phyloP scores from a whole-genome alignment of 2,797 vertebrate genomes.

The Halcyon chelicuti region DNA sequence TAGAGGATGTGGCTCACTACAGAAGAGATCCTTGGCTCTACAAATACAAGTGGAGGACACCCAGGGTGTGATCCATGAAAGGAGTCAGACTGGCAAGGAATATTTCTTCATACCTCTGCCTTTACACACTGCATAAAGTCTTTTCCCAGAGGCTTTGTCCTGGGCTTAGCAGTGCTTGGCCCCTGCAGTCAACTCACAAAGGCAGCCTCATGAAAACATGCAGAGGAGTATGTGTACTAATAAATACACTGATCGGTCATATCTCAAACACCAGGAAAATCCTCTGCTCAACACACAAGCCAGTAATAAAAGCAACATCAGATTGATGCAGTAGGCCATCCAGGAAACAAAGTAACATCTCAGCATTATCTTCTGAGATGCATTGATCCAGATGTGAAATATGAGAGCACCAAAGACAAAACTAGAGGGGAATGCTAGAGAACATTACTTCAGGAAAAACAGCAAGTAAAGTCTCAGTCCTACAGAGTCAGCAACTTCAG shows the following conservation, averaged over 20 bases:
- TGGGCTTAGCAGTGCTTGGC: not conserved
- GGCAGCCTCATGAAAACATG: not conserved
- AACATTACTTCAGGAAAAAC: not conserved
- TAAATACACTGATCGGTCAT: not conserved
- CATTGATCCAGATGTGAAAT: constrained; percentile 15
- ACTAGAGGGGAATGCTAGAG: not conserved
- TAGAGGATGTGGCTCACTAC: not conserved
- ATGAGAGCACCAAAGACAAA: not conserved
- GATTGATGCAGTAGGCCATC: not conserved
- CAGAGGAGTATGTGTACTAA: not conserved
- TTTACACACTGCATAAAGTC: not conserved
- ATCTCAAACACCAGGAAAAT: not conserved
- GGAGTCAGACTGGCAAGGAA: not conserved
- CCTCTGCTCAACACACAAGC: not conserved
- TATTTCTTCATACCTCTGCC: not conserved
- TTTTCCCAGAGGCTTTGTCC: not conserved
- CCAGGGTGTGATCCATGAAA: not conserved
- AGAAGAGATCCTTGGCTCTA: not conserved
- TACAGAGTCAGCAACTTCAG: not conserved
- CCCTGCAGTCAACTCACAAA: not conserved
- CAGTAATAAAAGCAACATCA: not conserved
- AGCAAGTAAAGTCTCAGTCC: not conserved
- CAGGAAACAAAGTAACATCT: not conserved
- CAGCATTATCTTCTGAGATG: not conserved
- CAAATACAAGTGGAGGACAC: not conserved